These are phyloP conservation scores for Tetragnatha montana DNA, from an alignment of 2,888 invertebrate species.

Conservation along the genomic window DNA sequence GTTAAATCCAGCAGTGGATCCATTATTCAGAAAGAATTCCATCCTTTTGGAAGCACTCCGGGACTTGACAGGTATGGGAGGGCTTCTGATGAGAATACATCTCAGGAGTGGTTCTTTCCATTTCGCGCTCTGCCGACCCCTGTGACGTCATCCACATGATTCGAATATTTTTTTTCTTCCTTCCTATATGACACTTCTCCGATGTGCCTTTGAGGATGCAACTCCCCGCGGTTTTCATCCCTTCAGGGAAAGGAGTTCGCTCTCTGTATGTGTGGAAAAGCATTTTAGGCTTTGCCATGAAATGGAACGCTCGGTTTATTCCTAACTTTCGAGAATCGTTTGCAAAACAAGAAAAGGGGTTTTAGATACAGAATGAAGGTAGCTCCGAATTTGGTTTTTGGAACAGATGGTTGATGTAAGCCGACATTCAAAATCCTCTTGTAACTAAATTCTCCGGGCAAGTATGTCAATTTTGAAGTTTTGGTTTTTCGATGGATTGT, in stretches of 20 bases:
- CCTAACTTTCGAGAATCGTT: no score
- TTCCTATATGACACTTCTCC: neutral
- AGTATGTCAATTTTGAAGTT: no score
- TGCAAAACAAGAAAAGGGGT: no score
- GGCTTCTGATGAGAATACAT: neutral
- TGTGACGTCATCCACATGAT: neutral
- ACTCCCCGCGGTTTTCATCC: neutral
- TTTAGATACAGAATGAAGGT: no score
- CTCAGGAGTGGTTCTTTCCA: constrained; percentile 30
- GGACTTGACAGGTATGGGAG: constrained; percentile 15
- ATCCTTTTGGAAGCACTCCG: neutral
- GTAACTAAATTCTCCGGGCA: no score
- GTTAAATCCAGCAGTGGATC: neutral
- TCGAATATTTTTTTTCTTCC: neutral
- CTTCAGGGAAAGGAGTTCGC: neutral
- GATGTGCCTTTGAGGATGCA: neutral
- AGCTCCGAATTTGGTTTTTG: no score
- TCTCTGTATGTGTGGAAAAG: neutral
- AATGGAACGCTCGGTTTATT: no score
- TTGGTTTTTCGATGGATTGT: no score
- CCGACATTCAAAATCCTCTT: no score
- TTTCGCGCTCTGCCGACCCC: constrained; percentile 13
- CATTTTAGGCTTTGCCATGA: no score
- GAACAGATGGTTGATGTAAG: no score
- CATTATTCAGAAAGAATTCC: neutral